These are phyloP conservation scores for Toxonevra muliebris DNA, from an alignment of 2,888 invertebrate species.

Conservation along the genomic window DNA sequence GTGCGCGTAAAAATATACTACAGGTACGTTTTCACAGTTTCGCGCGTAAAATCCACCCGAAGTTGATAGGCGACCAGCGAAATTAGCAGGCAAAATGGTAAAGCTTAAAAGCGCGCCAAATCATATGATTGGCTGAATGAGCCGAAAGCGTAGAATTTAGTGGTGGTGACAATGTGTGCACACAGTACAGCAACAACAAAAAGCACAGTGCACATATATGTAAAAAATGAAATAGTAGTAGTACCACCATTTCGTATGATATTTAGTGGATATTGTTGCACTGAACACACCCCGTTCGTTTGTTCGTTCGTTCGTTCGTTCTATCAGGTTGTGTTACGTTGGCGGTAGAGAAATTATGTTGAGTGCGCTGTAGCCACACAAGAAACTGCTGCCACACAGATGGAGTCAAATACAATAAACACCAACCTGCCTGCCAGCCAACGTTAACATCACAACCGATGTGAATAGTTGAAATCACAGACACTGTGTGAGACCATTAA, in stretches of 20 bases:
- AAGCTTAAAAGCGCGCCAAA: constrained; percentile 37
- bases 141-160: constrained; percentile 4
- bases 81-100: constrained; percentile 25
- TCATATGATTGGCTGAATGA: constrained; percentile 33
- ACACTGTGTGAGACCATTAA: constrained; percentile 16
- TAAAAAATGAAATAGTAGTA: too few relatives aligned
- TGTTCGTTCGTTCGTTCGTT: not conserved
- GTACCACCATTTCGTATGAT: too few relatives aligned
- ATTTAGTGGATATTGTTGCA: not conserved
- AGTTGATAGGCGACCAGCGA: constrained; percentile 57
- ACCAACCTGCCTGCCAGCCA: not conserved
- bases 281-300: constrained; percentile 25
- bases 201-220: not conserved
- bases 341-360: not conserved
- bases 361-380: constrained; percentile 11
- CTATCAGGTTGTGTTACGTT: too few relatives aligned
- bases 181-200: constrained; percentile 8
- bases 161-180: constrained; percentile 11
- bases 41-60: constrained; percentile 66
- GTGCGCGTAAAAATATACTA: not conserved
- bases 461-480: not conserved
- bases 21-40: constrained; percentile 44
- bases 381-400: constrained; percentile 5
- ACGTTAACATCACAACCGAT: constrained; percentile 10
- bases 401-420: not conserved